Evolutionary conservation across 2,113 vertebrate species (phyloP).

Genomic region (Camelus bactrianus): DNA sequence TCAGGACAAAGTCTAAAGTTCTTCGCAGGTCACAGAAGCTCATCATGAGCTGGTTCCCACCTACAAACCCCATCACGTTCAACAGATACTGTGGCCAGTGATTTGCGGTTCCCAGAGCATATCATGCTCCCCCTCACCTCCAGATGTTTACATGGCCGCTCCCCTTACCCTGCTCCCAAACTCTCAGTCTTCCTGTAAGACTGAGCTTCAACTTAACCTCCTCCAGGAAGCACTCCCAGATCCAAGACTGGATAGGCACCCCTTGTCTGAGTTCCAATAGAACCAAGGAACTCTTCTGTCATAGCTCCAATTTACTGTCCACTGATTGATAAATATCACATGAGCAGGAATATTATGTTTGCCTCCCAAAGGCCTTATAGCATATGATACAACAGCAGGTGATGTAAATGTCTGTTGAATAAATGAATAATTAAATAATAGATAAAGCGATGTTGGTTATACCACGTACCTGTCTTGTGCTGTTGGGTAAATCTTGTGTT

Average conservation of each 20-base stretch:
- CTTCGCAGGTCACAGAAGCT: neutral
- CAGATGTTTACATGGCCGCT: too few species aligned
- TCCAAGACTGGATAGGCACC: neutral
- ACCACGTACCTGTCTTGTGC: neutral
- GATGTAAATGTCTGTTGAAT: neutral
- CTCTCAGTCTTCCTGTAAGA: neutral
- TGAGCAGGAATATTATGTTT: neutral
- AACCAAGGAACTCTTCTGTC: neutral
- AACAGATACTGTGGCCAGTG: neutral
- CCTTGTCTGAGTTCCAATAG: neutral
- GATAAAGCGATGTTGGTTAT: neutral
- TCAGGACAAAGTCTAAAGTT: neutral
- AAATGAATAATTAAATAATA: neutral
- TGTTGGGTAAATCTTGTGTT: neutral
- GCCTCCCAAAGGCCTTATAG: neutral
- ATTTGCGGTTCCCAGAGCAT: neutral
- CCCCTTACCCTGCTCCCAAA: neutral
- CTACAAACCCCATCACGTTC: neutral
- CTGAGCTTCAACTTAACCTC: neutral
- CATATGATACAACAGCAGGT: neutral
- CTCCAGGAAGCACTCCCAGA: neutral
- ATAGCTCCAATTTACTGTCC: neutral
- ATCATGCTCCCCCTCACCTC: too few species aligned
- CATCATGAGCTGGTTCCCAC: neutral
- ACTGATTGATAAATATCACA: neutral